These are phyloP conservation scores for Epiblema foenella DNA, from an alignment of 2,888 invertebrate species.

Conservation along the genomic window DNA sequence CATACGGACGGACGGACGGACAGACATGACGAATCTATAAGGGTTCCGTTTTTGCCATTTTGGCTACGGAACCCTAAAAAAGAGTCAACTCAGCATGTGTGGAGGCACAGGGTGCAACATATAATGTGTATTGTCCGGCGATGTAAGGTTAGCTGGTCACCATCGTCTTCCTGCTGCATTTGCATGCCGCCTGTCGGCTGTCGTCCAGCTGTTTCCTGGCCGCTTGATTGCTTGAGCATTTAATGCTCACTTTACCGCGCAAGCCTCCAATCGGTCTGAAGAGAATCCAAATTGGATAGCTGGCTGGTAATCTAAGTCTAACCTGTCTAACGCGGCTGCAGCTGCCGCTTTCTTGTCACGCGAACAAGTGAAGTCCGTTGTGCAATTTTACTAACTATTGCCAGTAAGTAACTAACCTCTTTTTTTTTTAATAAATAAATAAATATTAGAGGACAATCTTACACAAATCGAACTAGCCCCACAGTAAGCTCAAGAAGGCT, in stretches of 20 bases:
- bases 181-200: conserved; percentile 21
- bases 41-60: too few relatives aligned
- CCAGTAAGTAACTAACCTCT: too few relatives aligned
- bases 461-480: too few relatives aligned
- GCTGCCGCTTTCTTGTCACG: not conserved
- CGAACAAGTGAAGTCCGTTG: not conserved
- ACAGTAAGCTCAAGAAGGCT: too few relatives aligned
- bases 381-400: not conserved
- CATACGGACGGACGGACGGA: too few relatives aligned
- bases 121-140: not conserved
- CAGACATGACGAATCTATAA: too few relatives aligned
- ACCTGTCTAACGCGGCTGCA: not conserved
- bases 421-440: too few relatives aligned
- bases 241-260: not conserved
- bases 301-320: not conserved
- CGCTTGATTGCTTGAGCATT: conserved; percentile 4
- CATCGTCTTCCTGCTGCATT: conserved; percentile 16
- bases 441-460: too few relatives aligned
- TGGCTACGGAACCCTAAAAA: too few relatives aligned
- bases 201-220: conserved; percentile 24
- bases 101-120: too few relatives aligned
- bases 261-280: not conserved
- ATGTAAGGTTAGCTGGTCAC: not conserved
- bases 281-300: not conserved
- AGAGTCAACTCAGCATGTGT: too few relatives aligned